Percentiles rank a stretch among this genome's conserved stretches.
Conservation (phyloP, 2,113 vertebrate species). For the Rhodinocichla rosea region DNA sequence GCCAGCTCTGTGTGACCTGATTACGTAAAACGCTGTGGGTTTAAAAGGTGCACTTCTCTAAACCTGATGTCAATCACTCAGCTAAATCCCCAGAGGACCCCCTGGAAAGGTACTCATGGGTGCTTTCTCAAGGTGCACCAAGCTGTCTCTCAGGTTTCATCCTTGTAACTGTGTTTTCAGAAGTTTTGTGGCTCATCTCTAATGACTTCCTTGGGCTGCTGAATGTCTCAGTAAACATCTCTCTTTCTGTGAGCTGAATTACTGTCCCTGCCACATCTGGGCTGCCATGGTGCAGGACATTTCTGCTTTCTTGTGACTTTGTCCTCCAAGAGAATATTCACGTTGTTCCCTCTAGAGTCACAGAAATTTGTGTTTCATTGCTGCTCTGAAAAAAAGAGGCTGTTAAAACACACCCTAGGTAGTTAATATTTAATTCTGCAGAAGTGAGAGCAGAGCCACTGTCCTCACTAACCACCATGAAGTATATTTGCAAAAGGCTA, state of each 20-base stretch:
- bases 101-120: neutral
- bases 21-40: neutral
- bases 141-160: neutral
- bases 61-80: neutral
- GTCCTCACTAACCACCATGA: constrained; percentile 12
- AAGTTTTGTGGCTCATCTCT: neutral
- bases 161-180: neutral
- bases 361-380: neutral
- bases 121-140: neutral
- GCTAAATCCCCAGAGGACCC: neutral
- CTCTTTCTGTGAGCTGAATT: neutral
- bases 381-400: neutral
- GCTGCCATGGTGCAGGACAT: neutral
- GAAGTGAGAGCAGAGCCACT: constrained; percentile 40
- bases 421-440: constrained; percentile 4
- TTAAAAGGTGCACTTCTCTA: neutral
- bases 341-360: neutral
- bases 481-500: constrained; percentile 40
- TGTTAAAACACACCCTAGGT: neutral
- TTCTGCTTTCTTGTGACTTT: neutral
- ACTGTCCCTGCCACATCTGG: neutral
- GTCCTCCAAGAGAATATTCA: neutral
- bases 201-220: neutral
- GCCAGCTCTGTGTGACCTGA: neutral
- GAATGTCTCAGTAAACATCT: neutral